phyloP scores from a whole-genome alignment of 2,113 vertebrate genomes.

The Alosa alosa region DNA sequence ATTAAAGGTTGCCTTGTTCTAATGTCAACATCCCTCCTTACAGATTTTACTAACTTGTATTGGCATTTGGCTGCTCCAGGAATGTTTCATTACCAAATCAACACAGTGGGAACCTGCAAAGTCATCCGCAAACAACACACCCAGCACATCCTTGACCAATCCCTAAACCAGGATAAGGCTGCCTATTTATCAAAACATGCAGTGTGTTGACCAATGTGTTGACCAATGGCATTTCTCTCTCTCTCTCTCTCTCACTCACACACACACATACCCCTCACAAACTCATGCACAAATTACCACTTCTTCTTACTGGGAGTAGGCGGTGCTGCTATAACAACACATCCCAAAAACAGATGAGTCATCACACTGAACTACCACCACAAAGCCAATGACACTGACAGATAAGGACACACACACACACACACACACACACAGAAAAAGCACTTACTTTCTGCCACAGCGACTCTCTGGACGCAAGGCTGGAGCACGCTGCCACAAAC shows the following conservation, averaged over 20 bases:
- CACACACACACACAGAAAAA: not conserved
- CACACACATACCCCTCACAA: not conserved
- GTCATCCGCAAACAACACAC: not conserved
- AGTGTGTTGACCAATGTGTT: not conserved
- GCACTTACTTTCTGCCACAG: slow-evolving; percentile 70
- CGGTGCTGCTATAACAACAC: not conserved
- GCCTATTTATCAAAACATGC: not conserved
- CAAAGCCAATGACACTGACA: not conserved
- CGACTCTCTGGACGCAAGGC: slow-evolving; percentile 64
- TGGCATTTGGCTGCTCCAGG: not conserved
- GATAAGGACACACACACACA: slow-evolving; percentile 29
- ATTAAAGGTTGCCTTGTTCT: not conserved
- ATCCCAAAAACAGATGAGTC: not conserved
- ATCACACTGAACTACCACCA: not conserved
- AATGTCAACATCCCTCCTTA: not conserved
- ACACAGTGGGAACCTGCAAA: not conserved
- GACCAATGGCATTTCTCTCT: not conserved
- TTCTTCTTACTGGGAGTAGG: not conserved
- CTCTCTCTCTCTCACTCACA: not conserved
- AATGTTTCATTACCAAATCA: not conserved
- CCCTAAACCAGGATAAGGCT: not conserved
- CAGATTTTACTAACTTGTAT: not conserved
- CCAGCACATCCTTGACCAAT: not conserved
- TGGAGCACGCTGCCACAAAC: slow-evolving; percentile 71
- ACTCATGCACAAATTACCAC: not conserved